These are phyloP conservation scores for Ichneumoninae sp. DNA, from an alignment of 2,888 invertebrate genomes.

Conservation along the genomic window DNA sequence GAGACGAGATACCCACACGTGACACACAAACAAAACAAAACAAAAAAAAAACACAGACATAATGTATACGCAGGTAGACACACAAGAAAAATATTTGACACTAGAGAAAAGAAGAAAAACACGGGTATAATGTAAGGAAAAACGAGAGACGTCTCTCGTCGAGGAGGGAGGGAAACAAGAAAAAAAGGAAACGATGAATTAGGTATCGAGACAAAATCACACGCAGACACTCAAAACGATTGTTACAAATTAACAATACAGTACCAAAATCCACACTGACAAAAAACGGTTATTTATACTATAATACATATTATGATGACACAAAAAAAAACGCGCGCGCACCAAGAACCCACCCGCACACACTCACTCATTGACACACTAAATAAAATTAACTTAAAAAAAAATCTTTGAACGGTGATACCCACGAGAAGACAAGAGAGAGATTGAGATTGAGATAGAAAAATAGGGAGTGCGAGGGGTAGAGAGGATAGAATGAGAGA, in stretches of 20 bases:
- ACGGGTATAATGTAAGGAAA: constrained; percentile 40
- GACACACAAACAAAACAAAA: constrained; percentile 45
- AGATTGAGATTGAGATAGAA: constrained; percentile 36
- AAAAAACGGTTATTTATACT: constrained; percentile 64
- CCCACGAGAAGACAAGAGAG: constrained; percentile 48
- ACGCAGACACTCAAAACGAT: constrained; percentile 47
- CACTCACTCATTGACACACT: constrained; percentile 70
- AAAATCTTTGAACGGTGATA: constrained; percentile 61
- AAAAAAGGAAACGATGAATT: not conserved
- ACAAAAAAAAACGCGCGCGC: constrained; percentile 69
- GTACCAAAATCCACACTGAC: constrained; percentile 63
- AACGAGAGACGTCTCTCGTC: constrained; percentile 49
- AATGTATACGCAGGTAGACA: constrained; percentile 19
- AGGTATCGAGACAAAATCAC: constrained; percentile 34
- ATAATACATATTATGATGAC: constrained; percentile 64
- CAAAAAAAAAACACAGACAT: constrained; percentile 27
- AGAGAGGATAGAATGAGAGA: constrained; percentile 37
- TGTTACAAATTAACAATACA: constrained; percentile 66
- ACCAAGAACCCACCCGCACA: constrained; percentile 70
- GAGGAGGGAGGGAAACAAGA: not conserved
- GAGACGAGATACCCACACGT: constrained; percentile 60
- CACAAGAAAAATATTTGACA: constrained; percentile 34
- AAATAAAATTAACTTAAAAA: constrained; percentile 40
- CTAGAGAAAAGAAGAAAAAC: constrained; percentile 15
- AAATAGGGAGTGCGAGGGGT: constrained; percentile 29